Percentiles rank a stretch among this genome's conserved stretches.
Conservation (phyloP, 92 coral and sea anemone genomes). For the Bergia sp. region DNA sequence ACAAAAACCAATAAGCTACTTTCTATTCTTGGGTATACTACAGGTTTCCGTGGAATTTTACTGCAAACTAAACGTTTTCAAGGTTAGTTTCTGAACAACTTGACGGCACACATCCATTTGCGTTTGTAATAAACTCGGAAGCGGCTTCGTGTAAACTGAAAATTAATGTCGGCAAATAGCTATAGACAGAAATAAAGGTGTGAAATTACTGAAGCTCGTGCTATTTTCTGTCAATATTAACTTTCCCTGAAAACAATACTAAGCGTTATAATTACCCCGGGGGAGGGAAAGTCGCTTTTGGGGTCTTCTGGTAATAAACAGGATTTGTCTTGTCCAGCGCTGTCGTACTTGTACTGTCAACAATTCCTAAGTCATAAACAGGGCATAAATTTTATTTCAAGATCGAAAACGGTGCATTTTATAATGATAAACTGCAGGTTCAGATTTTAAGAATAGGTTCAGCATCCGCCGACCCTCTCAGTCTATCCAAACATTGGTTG, state of each 20-base stretch:
- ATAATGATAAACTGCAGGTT: too few species aligned
- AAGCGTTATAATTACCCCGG: not conserved
- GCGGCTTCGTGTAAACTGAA: not conserved
- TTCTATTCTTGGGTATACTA: not conserved
- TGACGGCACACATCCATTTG: not conserved
- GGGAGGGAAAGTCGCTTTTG: not conserved
- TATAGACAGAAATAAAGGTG: not conserved
- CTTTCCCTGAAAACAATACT: not conserved
- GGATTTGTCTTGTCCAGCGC: too few species aligned
- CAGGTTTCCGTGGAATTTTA: not conserved
- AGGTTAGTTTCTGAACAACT: not conserved
- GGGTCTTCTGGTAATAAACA: too few species aligned
- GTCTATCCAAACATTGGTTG: too few species aligned
- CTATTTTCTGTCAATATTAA: slow-evolving; percentile 15
- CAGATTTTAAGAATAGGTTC: too few species aligned
- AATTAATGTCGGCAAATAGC: not conserved
- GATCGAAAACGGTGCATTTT: too few species aligned
- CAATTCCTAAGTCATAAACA: too few species aligned
- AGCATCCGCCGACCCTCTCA: too few species aligned
- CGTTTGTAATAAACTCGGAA: not conserved
- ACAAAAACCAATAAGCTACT: not conserved
- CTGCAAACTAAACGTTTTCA: too few species aligned
- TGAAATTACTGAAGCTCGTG: not conserved
- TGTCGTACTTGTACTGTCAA: too few species aligned
- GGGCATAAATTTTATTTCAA: too few species aligned